Percentiles rank a stretch among this genome's conserved stretches.
Conservation (phyloP, 2,113 vertebrate species). For the Benitochromis conjunctus region DNA sequence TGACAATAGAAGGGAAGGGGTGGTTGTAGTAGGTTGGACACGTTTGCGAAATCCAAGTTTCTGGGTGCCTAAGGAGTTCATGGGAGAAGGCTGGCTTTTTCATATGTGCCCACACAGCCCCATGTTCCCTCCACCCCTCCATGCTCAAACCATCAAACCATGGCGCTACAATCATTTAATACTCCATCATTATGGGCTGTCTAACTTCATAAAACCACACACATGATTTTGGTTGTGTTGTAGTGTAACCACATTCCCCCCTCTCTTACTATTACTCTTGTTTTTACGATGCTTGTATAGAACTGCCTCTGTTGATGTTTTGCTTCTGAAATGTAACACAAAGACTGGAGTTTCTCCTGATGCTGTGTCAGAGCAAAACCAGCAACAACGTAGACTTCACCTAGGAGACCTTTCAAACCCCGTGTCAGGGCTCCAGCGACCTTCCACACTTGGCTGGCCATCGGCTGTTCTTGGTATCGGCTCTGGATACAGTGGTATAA, state of each 20-base stretch:
- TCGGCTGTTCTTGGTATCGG: not conserved
- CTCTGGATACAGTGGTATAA: constrained; percentile 3
- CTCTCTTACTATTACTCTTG: constrained; percentile 6
- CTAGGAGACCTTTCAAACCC: not conserved
- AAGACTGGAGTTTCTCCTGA: not conserved
- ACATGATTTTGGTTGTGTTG: constrained; percentile 63
- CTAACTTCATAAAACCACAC: constrained; percentile 66
- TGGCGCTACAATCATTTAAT: constrained; percentile 66
- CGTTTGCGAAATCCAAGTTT: constrained; percentile 56
- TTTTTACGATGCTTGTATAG: constrained; percentile 8
- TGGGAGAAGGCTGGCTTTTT: constrained; percentile 53
- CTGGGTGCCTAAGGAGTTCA: constrained; percentile 60
- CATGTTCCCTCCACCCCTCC: not conserved
- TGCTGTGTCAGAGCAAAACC: not conserved
- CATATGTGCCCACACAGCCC: not conserved
- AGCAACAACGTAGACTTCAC: not conserved
- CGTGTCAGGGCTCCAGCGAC: not conserved
- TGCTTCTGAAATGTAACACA: not conserved
- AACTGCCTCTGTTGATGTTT: constrained; percentile 32
- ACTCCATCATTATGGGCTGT: constrained; percentile 64
- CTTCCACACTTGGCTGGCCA: constrained; percentile 43
- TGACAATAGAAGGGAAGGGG: constrained; percentile 43
- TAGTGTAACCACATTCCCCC: constrained; percentile 31
- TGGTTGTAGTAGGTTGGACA: constrained; percentile 21
- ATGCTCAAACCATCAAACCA: constrained; percentile 48